phyloP scores from a whole-genome alignment of 2,888 invertebrate genomes.

The Trichogramma dendrolimi region DNA sequence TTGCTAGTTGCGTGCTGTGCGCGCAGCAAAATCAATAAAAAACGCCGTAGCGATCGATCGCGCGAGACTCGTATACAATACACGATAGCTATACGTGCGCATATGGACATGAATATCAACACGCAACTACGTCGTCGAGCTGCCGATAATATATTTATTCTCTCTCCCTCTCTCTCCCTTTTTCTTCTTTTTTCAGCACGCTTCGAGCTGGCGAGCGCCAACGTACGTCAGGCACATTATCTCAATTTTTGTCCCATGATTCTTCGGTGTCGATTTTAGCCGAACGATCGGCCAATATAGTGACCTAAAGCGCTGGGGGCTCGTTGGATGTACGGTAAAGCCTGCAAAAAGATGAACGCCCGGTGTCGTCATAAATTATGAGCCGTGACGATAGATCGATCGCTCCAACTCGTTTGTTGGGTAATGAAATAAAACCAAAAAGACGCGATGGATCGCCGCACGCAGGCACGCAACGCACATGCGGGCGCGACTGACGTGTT shows the following conservation, averaged over 20 bases:
- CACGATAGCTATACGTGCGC: no score
- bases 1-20: not conserved
- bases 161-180: conserved; percentile 10
- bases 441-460: not conserved
- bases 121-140: not conserved
- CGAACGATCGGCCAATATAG: conserved; percentile 21
- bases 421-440: not conserved
- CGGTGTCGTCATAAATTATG: not conserved
- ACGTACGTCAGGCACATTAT: conserved; percentile 8
- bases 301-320: conserved; percentile 6
- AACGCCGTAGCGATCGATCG: not conserved
- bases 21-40: conserved; percentile 29
- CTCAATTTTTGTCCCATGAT: conserved; percentile 25
- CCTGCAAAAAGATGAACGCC: not conserved
- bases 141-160: conserved; percentile 27
- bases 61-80: no score
- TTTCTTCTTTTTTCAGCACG: not conserved
- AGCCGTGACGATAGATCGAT: conserved; percentile 10
- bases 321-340: not conserved
- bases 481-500: not conserved
- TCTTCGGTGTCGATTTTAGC: conserved; percentile 20
- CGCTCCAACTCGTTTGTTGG: not conserved
- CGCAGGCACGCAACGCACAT: not conserved
- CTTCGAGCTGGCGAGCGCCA: not conserved
- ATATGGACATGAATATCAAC: not conserved